Base-by-base conservation (phyloP, 1,140 invertebrate genomes). In the Drosophila parvula region DNA sequence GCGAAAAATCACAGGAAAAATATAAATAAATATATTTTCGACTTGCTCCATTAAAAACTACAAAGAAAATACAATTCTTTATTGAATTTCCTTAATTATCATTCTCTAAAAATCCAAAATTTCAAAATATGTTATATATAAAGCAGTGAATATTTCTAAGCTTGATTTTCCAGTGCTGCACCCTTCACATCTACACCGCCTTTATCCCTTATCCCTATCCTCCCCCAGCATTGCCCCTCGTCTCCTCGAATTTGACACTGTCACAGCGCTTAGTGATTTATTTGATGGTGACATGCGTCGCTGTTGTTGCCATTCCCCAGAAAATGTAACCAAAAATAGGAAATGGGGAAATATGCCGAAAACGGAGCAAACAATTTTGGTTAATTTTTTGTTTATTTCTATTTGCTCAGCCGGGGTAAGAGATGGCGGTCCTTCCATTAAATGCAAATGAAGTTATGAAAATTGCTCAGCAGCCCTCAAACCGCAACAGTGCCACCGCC, bases 231-330 rank as follows among this genome's bases (percentile, higher is more conserved):
- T 18, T 50, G 38, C 11, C 59, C 47, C 60, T 76, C 48, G 60
- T 56, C 47, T 45, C 60, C 67, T 89, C 70, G 89, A 80, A 89
- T 89, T 78, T 89, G 84, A 89, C 84, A 89, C 80, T 89, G 84
- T 84, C 78, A 81, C 81, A 89, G 74, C 78, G 84, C 89, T 89
- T 89, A 89, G 84, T 89, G 84, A 89, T 89, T 89, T 89, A 89
- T 89, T 78, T 81, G 74, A 89, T 80, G 80, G 76, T 84, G 85
- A 89, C 84, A 89, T 89, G 84, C 81, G 74, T 89, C 59, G 77
- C 67, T 41, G 53, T 63, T 89, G 80, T 69, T 47, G 28, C 51
- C 61, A 14, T 40, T 58, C 34, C 22, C 51, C 38, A n/a, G 7
- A 44, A 47, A 69, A 62, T 41, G 34, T 38, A 38, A 55, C 55